Evolutionary conservation across 2,888 invertebrate genomes (phyloP).

Genomic region (Amiota minor): DNA sequence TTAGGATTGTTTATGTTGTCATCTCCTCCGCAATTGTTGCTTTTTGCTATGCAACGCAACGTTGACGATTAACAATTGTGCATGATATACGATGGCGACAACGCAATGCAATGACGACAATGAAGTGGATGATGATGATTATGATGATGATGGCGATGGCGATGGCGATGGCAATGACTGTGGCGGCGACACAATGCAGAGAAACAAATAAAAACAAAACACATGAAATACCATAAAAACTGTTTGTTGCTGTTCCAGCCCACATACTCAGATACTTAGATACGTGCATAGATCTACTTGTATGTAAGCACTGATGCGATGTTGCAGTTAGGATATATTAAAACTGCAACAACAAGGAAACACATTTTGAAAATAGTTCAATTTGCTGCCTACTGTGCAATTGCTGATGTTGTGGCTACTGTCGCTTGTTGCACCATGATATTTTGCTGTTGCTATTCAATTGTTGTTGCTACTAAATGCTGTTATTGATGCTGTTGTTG

Average conservation of each 20-base stretch:
- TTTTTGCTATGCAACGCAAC: slow-evolving; percentile 28
- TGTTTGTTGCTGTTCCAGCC: slow-evolving; percentile 33
- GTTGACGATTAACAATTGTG: slow-evolving; percentile 54
- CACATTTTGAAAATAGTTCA: slow-evolving; percentile 64
- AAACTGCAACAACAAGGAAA: slow-evolving; percentile 36
- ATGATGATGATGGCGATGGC: slow-evolving; percentile 33
- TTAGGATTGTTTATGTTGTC: slow-evolving; percentile 69
- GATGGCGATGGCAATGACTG: slow-evolving; percentile 36
- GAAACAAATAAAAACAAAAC: slow-evolving; percentile 21
- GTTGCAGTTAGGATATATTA: slow-evolving; percentile 33
- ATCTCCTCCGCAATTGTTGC: slow-evolving; percentile 67
- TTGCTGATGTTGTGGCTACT: slow-evolving; percentile 28
- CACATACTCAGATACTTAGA: slow-evolving; percentile 12
- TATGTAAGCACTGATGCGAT: no score
- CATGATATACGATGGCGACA: slow-evolving; percentile 66
- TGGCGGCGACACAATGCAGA: slow-evolving; percentile 15
- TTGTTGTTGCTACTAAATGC: slow-evolving; percentile 41
- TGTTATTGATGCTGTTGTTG: slow-evolving; percentile 33
- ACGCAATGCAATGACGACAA: slow-evolving; percentile 36
- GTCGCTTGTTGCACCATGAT: slow-evolving; percentile 6
- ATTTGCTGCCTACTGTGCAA: slow-evolving; percentile 64
- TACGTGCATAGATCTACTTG: no score
- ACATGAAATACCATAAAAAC: slow-evolving; percentile 39
- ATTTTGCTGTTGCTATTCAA: slow-evolving; percentile 4
- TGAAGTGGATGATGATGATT: slow-evolving; percentile 33